These are phyloP conservation scores for Acleris sparsana DNA, from an alignment of 2,888 invertebrate species.

Conservation along the genomic window DNA sequence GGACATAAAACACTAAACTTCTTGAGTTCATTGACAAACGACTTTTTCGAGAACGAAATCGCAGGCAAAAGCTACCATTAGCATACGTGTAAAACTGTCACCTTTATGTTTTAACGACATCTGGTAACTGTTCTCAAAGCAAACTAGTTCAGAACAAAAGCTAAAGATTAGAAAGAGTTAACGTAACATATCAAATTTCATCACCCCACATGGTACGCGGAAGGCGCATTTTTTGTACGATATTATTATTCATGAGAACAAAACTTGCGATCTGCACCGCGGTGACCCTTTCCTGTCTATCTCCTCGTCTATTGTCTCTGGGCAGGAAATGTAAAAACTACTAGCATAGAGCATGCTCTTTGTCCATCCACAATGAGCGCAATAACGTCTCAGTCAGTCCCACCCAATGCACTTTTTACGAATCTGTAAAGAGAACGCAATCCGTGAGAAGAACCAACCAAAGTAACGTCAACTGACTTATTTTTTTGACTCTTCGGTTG, in stretches of 20 bases:
- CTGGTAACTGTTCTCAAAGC: neutral
- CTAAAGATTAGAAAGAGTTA: constrained; percentile 21
- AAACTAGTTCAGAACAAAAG: constrained; percentile 10
- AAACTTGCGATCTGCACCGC: constrained; percentile 14
- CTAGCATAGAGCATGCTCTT: constrained; percentile 30
- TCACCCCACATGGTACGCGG: constrained; percentile 17
- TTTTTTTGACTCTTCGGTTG: too few relatives aligned
- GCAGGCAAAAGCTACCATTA: neutral
- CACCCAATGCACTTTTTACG: constrained; percentile 27
- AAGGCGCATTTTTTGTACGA: constrained; percentile 20
- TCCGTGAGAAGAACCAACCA: constrained; percentile 26
- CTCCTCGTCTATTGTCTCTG: constrained; percentile 45
- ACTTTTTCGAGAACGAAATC: too few relatives aligned
- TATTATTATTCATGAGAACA: constrained; percentile 31
- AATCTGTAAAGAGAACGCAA: constrained; percentile 17
- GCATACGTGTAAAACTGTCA: neutral
- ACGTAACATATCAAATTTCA: constrained; percentile 23
- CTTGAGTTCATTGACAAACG: too few relatives aligned
- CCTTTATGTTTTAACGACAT: neutral
- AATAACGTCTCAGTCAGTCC: constrained; percentile 25
- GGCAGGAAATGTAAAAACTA: constrained; percentile 38
- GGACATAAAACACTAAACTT: too few relatives aligned
- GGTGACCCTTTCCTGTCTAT: constrained; percentile 38
- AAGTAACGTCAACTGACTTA: constrained; percentile 19
- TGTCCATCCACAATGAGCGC: constrained; percentile 40